A percentile compares a stretch with the other conserved stretches of the same genome.
Evolutionary conservation across 2,113 vertebrate genomes (phyloP).

Genomic region (Sminthopsis crassicaudata): DNA sequence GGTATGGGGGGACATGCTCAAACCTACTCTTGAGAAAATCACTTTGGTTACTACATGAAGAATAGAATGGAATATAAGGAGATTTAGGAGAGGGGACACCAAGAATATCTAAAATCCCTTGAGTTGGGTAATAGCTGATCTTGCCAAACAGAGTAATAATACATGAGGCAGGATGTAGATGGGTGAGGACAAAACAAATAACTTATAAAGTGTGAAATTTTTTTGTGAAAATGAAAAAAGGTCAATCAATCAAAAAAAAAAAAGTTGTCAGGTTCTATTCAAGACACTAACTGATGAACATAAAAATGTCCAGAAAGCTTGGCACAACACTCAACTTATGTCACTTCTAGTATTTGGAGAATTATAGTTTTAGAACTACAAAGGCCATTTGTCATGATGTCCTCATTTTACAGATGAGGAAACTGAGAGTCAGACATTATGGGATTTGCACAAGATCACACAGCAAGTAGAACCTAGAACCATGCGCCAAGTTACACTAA

Average conservation of each 20-base stretch:
- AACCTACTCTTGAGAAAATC: no score
- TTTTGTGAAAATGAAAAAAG: no score
- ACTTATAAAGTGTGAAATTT: neutral
- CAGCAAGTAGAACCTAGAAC: constrained; percentile 45
- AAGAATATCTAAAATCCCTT: neutral
- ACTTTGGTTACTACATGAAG: no score
- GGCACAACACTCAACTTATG: neutral
- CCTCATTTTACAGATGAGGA: constrained; percentile 56
- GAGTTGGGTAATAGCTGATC: neutral
- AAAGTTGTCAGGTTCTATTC: neutral
- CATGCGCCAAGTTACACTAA: constrained; percentile 36
- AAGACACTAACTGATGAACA: neutral
- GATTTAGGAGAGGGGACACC: neutral
- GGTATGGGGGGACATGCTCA: no score
- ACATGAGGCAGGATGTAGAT: neutral
- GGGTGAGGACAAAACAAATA: neutral
- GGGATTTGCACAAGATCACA: constrained; percentile 58
- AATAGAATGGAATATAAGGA: no score
- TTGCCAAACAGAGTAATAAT: neutral
- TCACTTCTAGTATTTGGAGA: neutral
- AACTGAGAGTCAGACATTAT: constrained; percentile 54
- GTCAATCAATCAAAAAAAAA: neutral
- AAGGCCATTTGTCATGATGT: neutral
- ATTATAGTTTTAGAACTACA: neutral
- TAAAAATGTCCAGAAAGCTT: neutral